phyloP scores from a whole-genome alignment of 1,140 invertebrate genomes.

The Apis dorsata region DNA sequence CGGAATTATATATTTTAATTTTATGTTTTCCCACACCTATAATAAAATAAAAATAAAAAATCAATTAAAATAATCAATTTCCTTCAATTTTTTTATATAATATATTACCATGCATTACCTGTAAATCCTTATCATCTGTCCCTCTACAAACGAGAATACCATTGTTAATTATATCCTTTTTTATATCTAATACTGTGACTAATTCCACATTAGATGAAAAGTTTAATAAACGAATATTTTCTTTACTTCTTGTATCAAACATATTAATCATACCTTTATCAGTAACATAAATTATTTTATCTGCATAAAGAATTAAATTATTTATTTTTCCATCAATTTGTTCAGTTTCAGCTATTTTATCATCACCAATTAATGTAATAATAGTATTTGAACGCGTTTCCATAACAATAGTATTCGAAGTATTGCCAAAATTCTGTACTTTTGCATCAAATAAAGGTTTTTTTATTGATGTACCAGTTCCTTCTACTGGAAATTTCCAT shows the following conservation, averaged over 20 bases:
- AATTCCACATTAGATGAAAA: constrained; percentile 57
- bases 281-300: constrained; percentile 70
- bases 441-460: constrained; percentile 72
- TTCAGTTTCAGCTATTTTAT: constrained; percentile 57
- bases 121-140: constrained; percentile 55
- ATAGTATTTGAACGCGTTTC: constrained; percentile 71
- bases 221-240: constrained; percentile 46
- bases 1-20: constrained; percentile 42
- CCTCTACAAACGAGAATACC: constrained; percentile 65
- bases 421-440: constrained; percentile 62
- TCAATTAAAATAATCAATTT: not conserved
- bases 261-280: constrained; percentile 62
- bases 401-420: constrained; percentile 66
- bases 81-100: not conserved
- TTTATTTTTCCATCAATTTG: constrained; percentile 68
- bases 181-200: constrained; percentile 63
- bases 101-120: constrained; percentile 50
- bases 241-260: constrained; percentile 62
- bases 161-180: constrained; percentile 17
- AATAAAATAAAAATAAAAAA: constrained; percentile 2
- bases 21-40: constrained; percentile 57
- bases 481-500: constrained; percentile 71
- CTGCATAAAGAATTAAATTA: constrained; percentile 66
- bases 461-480: constrained; percentile 60
- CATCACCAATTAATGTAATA: constrained; percentile 55